Evolutionary conservation across 1,140 invertebrate genomes (phyloP), one percentile per base, ranked within the genome.

Genomic region (Zelostemma sp.): DNA sequence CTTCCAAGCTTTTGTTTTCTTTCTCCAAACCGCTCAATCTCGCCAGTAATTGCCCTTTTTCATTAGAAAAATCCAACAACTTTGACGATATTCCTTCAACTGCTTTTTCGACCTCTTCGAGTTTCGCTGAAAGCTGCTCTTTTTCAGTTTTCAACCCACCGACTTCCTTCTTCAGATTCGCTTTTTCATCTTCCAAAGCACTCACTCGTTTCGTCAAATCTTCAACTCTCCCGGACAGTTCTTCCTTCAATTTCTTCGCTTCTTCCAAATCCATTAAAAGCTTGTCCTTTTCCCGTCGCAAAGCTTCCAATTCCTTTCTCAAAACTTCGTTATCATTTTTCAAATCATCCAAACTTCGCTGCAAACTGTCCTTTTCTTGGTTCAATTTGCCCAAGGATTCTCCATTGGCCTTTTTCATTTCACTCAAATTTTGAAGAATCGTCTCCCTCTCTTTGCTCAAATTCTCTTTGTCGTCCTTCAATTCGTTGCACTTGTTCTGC

Each of bases 151-250:
- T 68, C 28, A 66, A 18, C 0, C 66, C 47, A 6, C 56, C 56
- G n/a, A 67, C 46, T 17, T 78, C 68, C 1, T 57, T 55, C 11
- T 47, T 63, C 25, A 71, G 47, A 0, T 48, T 58, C 4, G 33
- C 1, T 6, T 59, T 56, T 15, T 72, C 54, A 0, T 15, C 49
- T 41, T 57, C 56, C 19, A 53, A 43, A 8, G 21, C 38, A 5
- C 8, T 41, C 9, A 60, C 41, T 43, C 15, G 6, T 12, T 43
- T 17, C 16, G 2, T 43, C 14, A 43, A 43, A 17, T 43, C 14
- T 16, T 16, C 16, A 1, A 43, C 8, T 16, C 15, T 43, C 1
- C 15, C 8, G 1, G 16, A 43, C 8, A 43, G 14, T 12, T 19
- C 3, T 19, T 46, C 17, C 15, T 18, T 19, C 9, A 19, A 9